Base-by-base conservation (phyloP, 2,113 vertebrate genomes). In the Odocoileus hemionus region DNA sequence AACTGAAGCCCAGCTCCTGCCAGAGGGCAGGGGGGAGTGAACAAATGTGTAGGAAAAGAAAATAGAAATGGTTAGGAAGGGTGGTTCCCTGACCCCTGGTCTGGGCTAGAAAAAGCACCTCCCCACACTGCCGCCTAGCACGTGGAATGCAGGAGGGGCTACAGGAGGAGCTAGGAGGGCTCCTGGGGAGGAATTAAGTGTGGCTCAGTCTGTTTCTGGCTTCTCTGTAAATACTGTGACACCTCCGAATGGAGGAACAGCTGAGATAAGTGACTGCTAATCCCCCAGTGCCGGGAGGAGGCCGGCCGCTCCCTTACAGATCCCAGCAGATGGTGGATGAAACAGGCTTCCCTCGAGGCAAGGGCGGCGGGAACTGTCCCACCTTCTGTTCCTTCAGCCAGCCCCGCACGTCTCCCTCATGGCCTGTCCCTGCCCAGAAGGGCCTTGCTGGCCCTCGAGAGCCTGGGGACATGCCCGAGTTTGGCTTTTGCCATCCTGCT, bases 181-280 rank as follows among this genome's bases (percentile, higher is more conserved):
- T 98, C 94, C 86, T 6, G 97, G 82, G 95, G 50, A 98, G 97
- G 97, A 98, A 98, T 98, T 98, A 93, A 95, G 60, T 43, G 95
- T 97, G 98, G 98, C 96, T 98, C 8, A 43, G 97, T 96, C 98
- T 98, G 97, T 97, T 98, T 92, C 52, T 21, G 95, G 93, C 98
- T 98, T 98, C 98, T 98, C 97, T 96, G 98, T 98, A 98, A 99
- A 99, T 98, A 98, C 98, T 97, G 94, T 43, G 94, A 98, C 98
- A 99, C 98, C 97, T 99, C 98, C 45, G 94, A 98, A 98, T 52
- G 0, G 0, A 98, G 83, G 95, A 98, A 98, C 98, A 99, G 99
- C 99, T 99, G 98, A 99, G 98, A 98, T 98, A 98, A 99, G 98
- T 94, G 98, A 95, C 98, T 98, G 98, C 93, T 98, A 98, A 99